Evolutionary conservation across 2,113 vertebrate genomes (phyloP), one percentile per base, ranked within the genome.

Genomic region (Carettochelys insculpta): DNA sequence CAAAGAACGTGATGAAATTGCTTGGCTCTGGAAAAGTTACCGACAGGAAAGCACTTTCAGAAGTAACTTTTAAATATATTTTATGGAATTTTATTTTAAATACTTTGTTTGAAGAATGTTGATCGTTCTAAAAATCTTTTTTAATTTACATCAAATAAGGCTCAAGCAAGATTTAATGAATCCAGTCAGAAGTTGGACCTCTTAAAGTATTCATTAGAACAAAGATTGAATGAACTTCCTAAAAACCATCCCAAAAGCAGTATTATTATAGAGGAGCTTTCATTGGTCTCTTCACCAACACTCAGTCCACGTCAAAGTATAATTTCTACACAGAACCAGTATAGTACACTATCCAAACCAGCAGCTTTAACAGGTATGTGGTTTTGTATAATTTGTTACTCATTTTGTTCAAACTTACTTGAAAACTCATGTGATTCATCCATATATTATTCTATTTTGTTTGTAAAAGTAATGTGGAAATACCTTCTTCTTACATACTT

Each of bases 1-100:
- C 99, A 97, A 99, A 99, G 97, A 99, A 99, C 78, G 99, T 99
- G 95, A 99, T 99, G 99, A 99, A 99, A 96, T 98, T 99, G 87
- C 98, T 99, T 94, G 99, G 99, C 90, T 98, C 99, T 54, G 99
- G 99, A 94, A 99, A 99, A 97, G 98, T 99, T 95, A 99, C 99
- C 2, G 99, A 99, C 96, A 99, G 99, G 97, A 99, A 98, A 96
- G 99, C 99, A 76, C 99, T 99, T 97, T 99, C 99, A 96, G 99
- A 99, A 98, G 99, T 99, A 98, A 97, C 96, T 96, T 93, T 90
- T 77, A 90, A 61, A 79, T 25, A 2, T 82, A 5, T 4, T 94
- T 95, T 92, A 48, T 86, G 47, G 91, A 94, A 94, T 61, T 92
- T 95, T 80, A 82, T 73, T 94, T 96, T 90, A 90, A 92, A 58